Evolutionary conservation across 2,797 vertebrate genomes (phyloP).

Genomic region (Cryptoblepharus egeriae): DNA sequence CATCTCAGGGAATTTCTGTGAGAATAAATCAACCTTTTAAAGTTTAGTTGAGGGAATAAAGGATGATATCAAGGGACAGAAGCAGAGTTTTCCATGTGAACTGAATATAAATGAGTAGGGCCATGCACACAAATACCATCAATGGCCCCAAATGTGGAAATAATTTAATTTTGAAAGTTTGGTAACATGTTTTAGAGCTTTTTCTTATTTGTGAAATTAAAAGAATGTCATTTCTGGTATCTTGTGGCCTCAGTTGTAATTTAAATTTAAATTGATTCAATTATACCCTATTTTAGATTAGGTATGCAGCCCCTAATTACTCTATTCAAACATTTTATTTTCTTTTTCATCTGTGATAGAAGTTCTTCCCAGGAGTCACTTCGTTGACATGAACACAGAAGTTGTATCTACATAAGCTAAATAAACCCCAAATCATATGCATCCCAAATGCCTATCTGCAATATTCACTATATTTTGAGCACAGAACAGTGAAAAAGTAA

Average conservation of each 20-base stretch:
- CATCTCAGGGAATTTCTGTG: conserved; percentile 14
- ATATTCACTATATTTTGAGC: neutral
- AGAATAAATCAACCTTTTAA: conserved; percentile 16
- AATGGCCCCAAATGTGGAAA: conserved; percentile 17
- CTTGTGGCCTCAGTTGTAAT: conserved; percentile 47
- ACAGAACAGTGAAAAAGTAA: neutral
- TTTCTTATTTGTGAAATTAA: conserved; percentile 34
- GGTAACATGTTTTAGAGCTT: conserved; percentile 9
- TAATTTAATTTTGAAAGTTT: conserved; percentile 20
- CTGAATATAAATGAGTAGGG: conserved; percentile 11
- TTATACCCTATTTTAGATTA: conserved; percentile 53
- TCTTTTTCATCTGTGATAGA: conserved; percentile 11
- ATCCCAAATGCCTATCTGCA: neutral
- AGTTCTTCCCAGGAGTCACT: conserved; percentile 35
- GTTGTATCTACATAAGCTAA: neutral
- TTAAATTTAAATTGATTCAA: conserved; percentile 53
- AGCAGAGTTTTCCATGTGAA: neutral
- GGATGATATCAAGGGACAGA: conserved; percentile 1
- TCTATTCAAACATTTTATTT: conserved; percentile 17
- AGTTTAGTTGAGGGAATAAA: conserved; percentile 13
- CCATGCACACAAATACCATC: neutral
- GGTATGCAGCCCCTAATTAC: conserved; percentile 55
- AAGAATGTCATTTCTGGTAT: conserved; percentile 36
- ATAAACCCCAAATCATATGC: neutral
- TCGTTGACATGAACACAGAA: conserved; percentile 6